Conservation (phyloP, 2,797 vertebrate species). For the Fundulus diaphanus region DNA sequence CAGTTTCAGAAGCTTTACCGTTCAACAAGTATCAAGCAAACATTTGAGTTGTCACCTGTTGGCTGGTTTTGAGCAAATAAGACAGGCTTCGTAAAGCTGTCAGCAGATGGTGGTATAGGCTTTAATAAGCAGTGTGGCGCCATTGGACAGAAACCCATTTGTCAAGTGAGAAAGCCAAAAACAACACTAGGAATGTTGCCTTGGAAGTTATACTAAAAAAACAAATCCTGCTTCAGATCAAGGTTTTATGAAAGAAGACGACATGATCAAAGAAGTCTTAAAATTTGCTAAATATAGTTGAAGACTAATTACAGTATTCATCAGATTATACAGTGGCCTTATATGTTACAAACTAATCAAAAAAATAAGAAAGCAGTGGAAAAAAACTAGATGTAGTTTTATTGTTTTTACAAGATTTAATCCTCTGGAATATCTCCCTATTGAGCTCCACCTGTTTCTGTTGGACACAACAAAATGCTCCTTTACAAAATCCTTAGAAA, state of each 20-base stretch:
- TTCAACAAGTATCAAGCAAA: neutral
- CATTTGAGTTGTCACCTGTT: neutral
- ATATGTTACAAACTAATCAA: neutral
- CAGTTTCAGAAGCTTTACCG: neutral
- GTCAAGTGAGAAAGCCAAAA: neutral
- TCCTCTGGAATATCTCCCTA: neutral
- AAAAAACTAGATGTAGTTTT: neutral
- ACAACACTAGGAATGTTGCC: neutral
- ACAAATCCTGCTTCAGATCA: neutral
- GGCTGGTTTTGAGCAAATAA: neutral
- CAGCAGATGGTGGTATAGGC: constrained; percentile 6
- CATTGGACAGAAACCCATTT: neutral
- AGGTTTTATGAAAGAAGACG: neutral
- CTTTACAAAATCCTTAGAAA: neutral
- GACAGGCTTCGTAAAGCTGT: neutral
- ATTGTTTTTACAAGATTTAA: neutral
- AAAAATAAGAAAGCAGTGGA: neutral
- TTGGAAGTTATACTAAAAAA: too few species aligned
- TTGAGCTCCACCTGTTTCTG: neutral
- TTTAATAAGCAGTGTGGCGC: neutral
- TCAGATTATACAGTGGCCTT: neutral
- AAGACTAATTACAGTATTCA: too few species aligned
- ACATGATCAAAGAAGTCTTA: neutral
- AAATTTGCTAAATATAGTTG: too few species aligned
- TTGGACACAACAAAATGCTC: neutral